Percentiles rank a stretch among this genome's conserved stretches.
These are phyloP conservation scores for Peromyscus attwateri DNA, from an alignment of 2,797 vertebrate genomes.

Conservation along the genomic window DNA sequence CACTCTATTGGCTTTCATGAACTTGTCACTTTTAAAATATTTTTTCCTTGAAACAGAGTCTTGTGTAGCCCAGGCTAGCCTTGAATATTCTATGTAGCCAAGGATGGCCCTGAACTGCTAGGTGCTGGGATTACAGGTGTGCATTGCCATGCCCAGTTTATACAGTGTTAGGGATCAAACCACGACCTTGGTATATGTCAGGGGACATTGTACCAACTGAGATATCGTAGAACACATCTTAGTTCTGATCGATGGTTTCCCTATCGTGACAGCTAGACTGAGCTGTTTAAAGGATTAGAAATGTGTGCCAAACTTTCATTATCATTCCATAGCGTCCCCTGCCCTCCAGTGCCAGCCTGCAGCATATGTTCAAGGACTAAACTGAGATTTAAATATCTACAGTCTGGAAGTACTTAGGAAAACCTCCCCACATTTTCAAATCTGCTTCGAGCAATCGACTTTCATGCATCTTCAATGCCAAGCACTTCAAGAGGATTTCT, in stretches of 20 bases:
- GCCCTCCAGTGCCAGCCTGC: background rate
- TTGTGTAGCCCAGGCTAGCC: background rate
- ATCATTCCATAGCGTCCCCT: background rate
- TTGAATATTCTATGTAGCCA: background rate
- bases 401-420: slow-evolving; percentile 71
- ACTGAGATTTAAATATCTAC: slow-evolving; percentile 60
- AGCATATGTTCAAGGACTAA: slow-evolving; percentile 63
- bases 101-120: background rate
- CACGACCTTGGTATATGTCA: background rate
- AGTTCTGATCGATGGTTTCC: background rate
- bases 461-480: slow-evolving; percentile 45
- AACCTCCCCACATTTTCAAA: slow-evolving; percentile 53
- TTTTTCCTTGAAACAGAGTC: background rate
- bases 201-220: background rate
- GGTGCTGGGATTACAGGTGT: background rate
- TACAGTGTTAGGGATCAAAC: background rate
- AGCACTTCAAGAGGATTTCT: slow-evolving; percentile 43
- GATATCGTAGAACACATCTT: background rate
- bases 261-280: background rate
- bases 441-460: slow-evolving; percentile 48
- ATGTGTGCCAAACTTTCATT: background rate
- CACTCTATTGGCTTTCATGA: background rate
- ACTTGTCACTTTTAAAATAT: background rate
- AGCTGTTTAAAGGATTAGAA: slow-evolving; percentile 54
- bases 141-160: background rate